Evolutionary conservation across 2,113 vertebrate species (phyloP).

Genomic region (Ellobius talpinus): DNA sequence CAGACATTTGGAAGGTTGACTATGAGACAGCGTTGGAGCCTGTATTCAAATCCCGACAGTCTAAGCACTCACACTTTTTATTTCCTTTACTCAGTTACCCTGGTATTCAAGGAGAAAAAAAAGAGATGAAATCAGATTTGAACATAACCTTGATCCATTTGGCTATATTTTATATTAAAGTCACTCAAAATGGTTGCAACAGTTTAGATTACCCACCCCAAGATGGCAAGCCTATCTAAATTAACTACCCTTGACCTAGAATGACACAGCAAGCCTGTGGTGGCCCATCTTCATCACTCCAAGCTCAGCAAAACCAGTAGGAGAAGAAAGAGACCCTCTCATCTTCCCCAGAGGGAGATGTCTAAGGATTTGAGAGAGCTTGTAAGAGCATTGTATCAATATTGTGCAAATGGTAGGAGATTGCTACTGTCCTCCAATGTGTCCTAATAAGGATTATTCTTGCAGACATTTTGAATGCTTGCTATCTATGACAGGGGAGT

Average conservation of each 20-base stretch:
- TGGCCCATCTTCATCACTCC: not conserved
- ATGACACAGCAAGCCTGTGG: not conserved
- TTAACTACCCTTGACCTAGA: not conserved
- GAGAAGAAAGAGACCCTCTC: not conserved
- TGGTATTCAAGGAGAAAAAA: not conserved
- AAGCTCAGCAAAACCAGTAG: not conserved
- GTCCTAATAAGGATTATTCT: not conserved
- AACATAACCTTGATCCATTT: not conserved
- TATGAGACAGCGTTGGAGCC: not conserved
- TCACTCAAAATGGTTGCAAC: not conserved
- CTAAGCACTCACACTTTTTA: not conserved
- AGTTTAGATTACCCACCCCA: conserved; percentile 30
- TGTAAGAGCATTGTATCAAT: not conserved
- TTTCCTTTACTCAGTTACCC: conserved; percentile 17
- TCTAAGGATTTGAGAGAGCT: not conserved
- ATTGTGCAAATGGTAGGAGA: conserved; percentile 33
- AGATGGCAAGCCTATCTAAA: not conserved
- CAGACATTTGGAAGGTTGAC: not conserved
- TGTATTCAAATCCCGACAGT: not conserved
- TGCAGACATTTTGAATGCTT: conserved; percentile 19
- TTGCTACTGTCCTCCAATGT: not conserved
- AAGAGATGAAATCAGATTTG: not conserved
- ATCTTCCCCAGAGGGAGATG: not conserved
- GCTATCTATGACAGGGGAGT: not conserved
- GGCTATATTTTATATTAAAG: conserved; percentile 26